phyloP scores from a whole-genome alignment of 2,113 vertebrate genomes.

The human region DNA sequence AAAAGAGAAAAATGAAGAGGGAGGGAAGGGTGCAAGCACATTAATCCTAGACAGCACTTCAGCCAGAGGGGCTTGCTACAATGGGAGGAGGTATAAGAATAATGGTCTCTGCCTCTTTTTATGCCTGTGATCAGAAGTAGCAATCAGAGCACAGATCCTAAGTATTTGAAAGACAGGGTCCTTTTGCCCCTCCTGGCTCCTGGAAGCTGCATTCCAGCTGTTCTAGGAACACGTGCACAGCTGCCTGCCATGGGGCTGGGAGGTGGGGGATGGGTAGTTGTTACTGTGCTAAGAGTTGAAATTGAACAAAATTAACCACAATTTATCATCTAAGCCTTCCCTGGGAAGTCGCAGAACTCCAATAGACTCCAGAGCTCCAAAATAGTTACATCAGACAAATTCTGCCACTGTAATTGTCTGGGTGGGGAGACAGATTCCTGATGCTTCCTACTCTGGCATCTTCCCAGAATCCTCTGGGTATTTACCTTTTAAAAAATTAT shows the following conservation, averaged over 20 bases:
- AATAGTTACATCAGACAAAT: background rate
- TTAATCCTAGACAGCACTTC: background rate
- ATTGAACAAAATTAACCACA: background rate
- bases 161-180: background rate
- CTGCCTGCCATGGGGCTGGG: background rate
- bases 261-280: background rate
- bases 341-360: background rate
- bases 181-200: background rate
- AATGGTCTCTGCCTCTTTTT: background rate
- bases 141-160: background rate
- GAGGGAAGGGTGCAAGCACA: background rate
- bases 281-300: background rate
- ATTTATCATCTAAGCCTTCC: background rate
- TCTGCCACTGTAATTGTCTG: background rate
- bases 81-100: background rate
- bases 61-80: background rate
- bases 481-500: background rate
- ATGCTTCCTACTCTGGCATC: background rate
- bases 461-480: background rate
- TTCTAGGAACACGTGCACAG: background rate
- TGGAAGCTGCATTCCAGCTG: background rate
- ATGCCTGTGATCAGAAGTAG: background rate
- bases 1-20: background rate
- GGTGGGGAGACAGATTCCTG: background rate
- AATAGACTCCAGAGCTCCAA: background rate